phyloP scores from a whole-genome alignment of 2,113 vertebrate species.

The Bos indicus region DNA sequence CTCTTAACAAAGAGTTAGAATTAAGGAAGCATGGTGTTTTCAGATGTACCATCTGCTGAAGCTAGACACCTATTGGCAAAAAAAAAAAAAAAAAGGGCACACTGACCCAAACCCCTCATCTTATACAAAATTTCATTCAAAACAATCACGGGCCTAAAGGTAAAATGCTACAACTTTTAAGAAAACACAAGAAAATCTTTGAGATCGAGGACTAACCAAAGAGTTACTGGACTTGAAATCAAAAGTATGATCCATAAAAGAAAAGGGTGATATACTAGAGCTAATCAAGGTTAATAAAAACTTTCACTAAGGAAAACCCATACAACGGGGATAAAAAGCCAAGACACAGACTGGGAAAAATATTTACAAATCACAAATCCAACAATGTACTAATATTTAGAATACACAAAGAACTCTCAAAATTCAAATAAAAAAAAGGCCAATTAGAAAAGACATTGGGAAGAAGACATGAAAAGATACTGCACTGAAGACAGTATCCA shows the following conservation, averaged over 20 bases:
- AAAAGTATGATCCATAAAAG: neutral
- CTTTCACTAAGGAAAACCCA: neutral
- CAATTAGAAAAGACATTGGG: neutral
- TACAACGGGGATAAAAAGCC: neutral
- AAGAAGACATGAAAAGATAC: neutral
- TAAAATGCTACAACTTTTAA: neutral
- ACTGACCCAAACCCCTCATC: neutral
- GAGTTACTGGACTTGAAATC: neutral
- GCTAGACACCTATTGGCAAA: accelerated
- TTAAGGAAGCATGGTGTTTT: neutral
- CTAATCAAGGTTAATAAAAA: neutral
- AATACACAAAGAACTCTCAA: neutral
- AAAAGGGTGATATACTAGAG: neutral
- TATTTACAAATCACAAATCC: neutral
- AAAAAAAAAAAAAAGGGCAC: neutral
- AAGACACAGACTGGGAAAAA: neutral
- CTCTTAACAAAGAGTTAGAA: neutral
- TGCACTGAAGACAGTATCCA: neutral
- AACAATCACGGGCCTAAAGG: neutral
- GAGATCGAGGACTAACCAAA: neutral
- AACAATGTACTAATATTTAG: neutral
- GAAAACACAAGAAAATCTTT: neutral
- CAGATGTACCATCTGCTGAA: neutral
- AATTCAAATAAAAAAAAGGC: neutral
- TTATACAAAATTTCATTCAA: neutral